A percentile compares a stretch with the other conserved stretches of the same genome.
These are phyloP conservation scores for Hirtodrosophila trivittata DNA, from an alignment of 2,888 invertebrate species.

Conservation along the genomic window DNA sequence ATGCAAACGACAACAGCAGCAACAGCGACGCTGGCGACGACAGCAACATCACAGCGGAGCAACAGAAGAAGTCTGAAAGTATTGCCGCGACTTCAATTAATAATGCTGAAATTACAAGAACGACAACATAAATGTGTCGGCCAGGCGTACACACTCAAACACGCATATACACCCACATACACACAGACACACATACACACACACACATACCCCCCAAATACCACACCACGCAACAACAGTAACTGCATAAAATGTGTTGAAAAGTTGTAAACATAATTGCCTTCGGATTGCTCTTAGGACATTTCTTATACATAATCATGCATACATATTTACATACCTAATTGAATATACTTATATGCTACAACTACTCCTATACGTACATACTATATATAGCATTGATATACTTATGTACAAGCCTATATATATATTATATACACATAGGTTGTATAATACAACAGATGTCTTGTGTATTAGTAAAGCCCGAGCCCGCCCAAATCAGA, in stretches of 20 bases:
- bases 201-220: constrained; percentile 29
- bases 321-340: constrained; percentile 59
- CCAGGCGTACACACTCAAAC: constrained; percentile 21
- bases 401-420: constrained; percentile 16
- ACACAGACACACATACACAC: constrained; percentile 27
- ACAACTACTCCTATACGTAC: constrained; percentile 43
- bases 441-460: constrained; percentile 69
- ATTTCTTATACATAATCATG: constrained; percentile 63
- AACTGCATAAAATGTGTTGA: constrained; percentile 49
- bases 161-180: constrained; percentile 35
- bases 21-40: constrained; percentile 42
- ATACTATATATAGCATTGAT: constrained; percentile 28
- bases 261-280: constrained; percentile 50
- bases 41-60: constrained; percentile 46
- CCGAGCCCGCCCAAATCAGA: constrained; percentile 72
- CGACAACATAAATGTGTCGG: constrained; percentile 61
- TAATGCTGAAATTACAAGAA: constrained; percentile 64
- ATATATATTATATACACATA: constrained; percentile 43
- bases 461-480: constrained; percentile 75
- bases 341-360: constrained; percentile 53
- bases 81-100: constrained; percentile 39
- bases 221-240: constrained; percentile 39
- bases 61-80: constrained; percentile 34
- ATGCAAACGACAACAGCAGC: constrained; percentile 65
- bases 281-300: constrained; percentile 70